A percentile compares a stretch with the other conserved stretches of the same genome.
Conservation (phyloP, 2,888 invertebrate species). For the Drosophila siamana region DNA sequence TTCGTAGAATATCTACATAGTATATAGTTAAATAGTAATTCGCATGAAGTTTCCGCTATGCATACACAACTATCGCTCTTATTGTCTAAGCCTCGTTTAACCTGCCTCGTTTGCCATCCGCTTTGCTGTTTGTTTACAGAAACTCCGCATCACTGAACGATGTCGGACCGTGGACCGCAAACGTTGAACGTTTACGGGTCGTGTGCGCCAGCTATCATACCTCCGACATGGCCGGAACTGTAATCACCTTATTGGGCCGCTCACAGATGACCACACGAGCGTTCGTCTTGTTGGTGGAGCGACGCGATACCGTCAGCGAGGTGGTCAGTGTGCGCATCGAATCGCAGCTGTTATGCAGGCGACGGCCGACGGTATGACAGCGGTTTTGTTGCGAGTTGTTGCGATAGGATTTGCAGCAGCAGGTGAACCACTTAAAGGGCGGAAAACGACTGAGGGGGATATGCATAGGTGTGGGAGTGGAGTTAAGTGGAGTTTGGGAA, state of each 20-base stretch:
- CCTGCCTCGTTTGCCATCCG: neutral
- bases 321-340: conserved; percentile 85
- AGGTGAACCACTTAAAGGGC: conserved; percentile 89
- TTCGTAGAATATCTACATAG: conserved; percentile 49
- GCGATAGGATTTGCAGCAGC: conserved; percentile 86
- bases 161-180: conserved; percentile 69
- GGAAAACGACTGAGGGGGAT: conserved; percentile 86
- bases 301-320: conserved; percentile 84
- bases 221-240: conserved; percentile 83
- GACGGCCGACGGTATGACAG: conserved; percentile 84
- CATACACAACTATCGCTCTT: conserved; percentile 69
- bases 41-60: conserved; percentile 24
- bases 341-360: conserved; percentile 85
- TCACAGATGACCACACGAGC: conserved; percentile 84
- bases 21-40: conserved; percentile 31
- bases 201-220: conserved; percentile 84
- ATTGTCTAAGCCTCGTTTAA: conserved; percentile 73
- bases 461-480: too few relatives aligned
- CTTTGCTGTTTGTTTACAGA: conserved; percentile 51
- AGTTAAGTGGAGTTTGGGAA: conserved; percentile 11
- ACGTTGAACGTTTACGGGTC: conserved; percentile 69
- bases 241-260: conserved; percentile 75
- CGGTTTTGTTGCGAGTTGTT: conserved; percentile 82
- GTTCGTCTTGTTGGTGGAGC: conserved; percentile 83
- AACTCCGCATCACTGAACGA: conserved; percentile 76